phyloP scores from a whole-genome alignment of 1,140 invertebrate genomes.

The Ruditapes philippinarum region DNA sequence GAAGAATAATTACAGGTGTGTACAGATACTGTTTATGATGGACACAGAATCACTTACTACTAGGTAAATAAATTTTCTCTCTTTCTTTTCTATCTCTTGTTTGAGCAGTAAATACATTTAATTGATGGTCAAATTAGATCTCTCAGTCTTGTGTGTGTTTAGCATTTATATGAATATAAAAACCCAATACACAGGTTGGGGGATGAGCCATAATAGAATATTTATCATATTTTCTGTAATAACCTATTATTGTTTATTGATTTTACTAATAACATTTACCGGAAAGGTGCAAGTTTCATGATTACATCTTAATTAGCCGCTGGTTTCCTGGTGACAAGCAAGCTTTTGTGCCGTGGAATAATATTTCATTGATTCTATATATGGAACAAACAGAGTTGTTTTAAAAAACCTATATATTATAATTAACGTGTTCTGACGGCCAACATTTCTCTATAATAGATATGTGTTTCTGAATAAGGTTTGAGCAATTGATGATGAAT shows the following conservation, averaged over 20 bases:
- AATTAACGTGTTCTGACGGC: no score
- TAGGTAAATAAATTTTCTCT: conserved; percentile 34
- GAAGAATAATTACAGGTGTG: background rate
- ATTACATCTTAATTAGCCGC: conserved; percentile 3
- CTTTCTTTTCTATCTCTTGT: background rate
- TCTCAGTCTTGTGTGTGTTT: background rate
- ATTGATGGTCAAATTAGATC: background rate
- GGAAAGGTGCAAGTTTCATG: background rate
- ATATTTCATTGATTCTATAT: conserved; percentile 7
- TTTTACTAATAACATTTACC: background rate
- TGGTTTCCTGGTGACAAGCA: background rate
- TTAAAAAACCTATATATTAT: no score
- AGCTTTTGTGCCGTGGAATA: background rate
- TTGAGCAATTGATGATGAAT: background rate
- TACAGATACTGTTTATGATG: conserved; percentile 6
- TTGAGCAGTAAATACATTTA: background rate
- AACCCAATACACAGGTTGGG: background rate
- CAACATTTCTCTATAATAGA: background rate
- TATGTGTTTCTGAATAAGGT: background rate
- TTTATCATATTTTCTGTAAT: conserved; percentile 3
- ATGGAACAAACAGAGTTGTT: background rate
- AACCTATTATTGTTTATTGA: background rate
- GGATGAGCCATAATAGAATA: background rate
- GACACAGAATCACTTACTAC: conserved; percentile 10
- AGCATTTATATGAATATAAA: background rate